phyloP scores from a whole-genome alignment of 1,140 invertebrate genomes.

The Drosophila chauvacae region DNA sequence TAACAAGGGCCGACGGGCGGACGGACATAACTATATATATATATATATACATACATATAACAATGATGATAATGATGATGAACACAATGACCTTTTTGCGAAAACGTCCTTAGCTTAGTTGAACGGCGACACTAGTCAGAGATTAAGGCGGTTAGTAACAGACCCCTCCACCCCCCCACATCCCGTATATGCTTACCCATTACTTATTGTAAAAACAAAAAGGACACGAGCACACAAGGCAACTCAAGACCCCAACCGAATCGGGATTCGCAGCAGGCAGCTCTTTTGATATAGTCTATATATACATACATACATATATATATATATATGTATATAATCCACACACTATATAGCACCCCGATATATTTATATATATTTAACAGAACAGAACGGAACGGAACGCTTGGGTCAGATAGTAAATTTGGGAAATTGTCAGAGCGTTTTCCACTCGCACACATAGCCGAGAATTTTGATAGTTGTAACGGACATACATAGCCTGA shows the following conservation, averaged over 20 bases:
- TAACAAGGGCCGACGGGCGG: constrained; percentile 27
- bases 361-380: constrained; percentile 49
- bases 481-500: constrained; percentile 36
- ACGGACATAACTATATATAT: constrained; percentile 17
- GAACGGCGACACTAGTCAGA: constrained; percentile 43
- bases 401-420: constrained; percentile 6
- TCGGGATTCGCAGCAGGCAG: constrained; percentile 34
- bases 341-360: constrained; percentile 47
- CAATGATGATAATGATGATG: constrained; percentile 6
- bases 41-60: constrained; percentile 18
- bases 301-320: constrained; percentile 23
- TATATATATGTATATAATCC: constrained; percentile 21
- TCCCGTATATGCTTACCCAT: constrained; percentile 21
- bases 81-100: constrained; percentile 71
- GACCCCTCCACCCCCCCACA: not conserved
- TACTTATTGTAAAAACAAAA: constrained; percentile 35
- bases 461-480: constrained; percentile 51
- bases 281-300: constrained; percentile 57
- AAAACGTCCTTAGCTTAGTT: constrained; percentile 79
- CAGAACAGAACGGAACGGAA: constrained; percentile 8
- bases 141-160: constrained; percentile 32
- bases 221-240: constrained; percentile 22
- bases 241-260: constrained; percentile 15
- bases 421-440: constrained; percentile 32
- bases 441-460: constrained; percentile 51